phyloP scores from a whole-genome alignment of 2,113 vertebrate genomes.

The Bombycilla garrulus region DNA sequence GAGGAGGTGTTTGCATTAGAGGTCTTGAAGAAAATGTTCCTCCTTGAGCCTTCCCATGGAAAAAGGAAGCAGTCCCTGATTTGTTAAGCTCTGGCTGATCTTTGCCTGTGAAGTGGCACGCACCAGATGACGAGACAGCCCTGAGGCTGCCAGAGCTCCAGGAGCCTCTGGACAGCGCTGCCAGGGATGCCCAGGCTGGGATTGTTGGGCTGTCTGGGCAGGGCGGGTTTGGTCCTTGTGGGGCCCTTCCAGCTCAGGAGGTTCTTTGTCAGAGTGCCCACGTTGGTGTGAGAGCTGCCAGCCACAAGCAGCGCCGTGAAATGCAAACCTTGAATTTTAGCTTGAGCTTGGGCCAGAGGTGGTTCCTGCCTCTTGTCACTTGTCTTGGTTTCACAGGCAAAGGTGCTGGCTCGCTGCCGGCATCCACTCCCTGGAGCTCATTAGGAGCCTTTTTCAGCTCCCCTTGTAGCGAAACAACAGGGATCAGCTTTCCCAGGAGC shows the following conservation, averaged over 20 bases:
- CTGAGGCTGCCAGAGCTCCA: not conserved
- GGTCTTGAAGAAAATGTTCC: not conserved
- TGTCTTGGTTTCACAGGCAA: not conserved
- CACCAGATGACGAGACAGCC: rapidly evolving
- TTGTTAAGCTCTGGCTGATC: not conserved
- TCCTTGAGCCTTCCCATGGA: not conserved
- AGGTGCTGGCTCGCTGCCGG: not conserved
- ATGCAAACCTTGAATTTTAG: not conserved
- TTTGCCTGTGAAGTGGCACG: rapidly evolving
- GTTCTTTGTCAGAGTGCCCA: not conserved
- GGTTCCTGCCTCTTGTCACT: not conserved
- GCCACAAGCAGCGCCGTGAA: rapidly evolving
- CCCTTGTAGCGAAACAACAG: not conserved
- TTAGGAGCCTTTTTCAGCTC: conserved; percentile 2
- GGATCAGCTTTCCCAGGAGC: conserved; percentile 26
- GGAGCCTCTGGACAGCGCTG: rapidly evolving
- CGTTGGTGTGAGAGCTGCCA: not conserved
- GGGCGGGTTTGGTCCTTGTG: not conserved
- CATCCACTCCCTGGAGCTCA: not conserved
- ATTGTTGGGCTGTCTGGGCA: not conserved
- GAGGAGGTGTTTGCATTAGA: conserved; percentile 18
- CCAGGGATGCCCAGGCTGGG: not conserved
- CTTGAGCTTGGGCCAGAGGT: not conserved
- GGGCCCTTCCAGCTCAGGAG: not conserved
- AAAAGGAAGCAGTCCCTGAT: not conserved